Evolutionary conservation across 1,140 invertebrate genomes (phyloP), one percentile per base, ranked within the genome.

Genomic region (Papilio glaucus): DNA sequence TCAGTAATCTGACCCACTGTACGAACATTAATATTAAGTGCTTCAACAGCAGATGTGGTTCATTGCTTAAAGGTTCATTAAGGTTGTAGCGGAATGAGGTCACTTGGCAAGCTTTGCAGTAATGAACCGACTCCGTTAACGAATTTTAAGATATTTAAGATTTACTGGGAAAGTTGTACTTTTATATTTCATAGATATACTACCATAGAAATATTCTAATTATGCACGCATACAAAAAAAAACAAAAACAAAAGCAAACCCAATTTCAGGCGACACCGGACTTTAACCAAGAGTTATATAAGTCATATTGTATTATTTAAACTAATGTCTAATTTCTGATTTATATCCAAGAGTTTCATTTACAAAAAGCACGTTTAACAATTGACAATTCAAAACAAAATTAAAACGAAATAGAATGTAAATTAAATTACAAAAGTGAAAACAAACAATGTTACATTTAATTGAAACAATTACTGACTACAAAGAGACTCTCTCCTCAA

Each of bases 401-500:
- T n/a, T n/a, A n/a, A n/a, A n/a, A n/a, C 7, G 9, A 49, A 53
- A 24, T 53, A 12, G 12, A 57, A 57, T 57, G 49, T 57, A 57
- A 57, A 57, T 57, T 24, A 26, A 57, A 57, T 57, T 57, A 57
- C 21, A 26, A 57, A 57, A 57, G 49, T 57, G 49, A 57, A 57
- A 57, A 61, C 29, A 61, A 61, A 61, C 26, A 61, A 61, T 1
- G 26, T 61, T 33, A 61, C 29, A 37, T 37, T 33, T 61, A 61
- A 61, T 37, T 29, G 12, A 33, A 61, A 61, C 29, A 29, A 37
- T 33, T 29, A 29, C 13, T 1, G 3, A 13, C 9, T 61, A 61
- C 26, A 37, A 33, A 29, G 60, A 61, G n/a, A 18, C 37, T 65
- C 45, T 53, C 62, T 13, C 29, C 18, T 1, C 2, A 12, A 5